Conservation (phyloP, 2,113 vertebrate genomes). For the Mastomys coucha region DNA sequence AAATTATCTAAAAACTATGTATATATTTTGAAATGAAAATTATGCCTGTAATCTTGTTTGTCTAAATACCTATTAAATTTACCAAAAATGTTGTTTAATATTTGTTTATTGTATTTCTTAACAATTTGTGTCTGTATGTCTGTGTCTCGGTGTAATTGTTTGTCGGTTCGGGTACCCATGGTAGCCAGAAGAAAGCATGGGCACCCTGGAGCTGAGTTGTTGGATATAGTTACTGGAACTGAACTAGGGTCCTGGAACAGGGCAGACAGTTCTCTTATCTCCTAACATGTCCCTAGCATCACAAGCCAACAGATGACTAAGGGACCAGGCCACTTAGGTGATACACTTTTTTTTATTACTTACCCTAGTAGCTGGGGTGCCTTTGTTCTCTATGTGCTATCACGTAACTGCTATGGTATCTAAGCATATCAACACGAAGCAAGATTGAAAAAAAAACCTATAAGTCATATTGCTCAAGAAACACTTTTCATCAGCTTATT, state of each 20-base stretch:
- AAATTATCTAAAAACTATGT: background rate
- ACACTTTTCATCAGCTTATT: conserved; percentile 85
- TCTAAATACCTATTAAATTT: background rate
- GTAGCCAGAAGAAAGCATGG: background rate
- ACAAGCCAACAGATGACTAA: background rate
- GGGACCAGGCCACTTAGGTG: background rate
- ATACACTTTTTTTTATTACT: background rate
- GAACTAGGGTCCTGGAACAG: background rate
- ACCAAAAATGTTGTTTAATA: background rate
- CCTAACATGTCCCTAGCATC: background rate
- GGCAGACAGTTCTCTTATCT: background rate
- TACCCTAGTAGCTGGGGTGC: background rate
- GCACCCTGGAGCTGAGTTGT: background rate
- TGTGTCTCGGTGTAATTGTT: background rate
- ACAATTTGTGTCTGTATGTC: no score
- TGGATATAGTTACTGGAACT: background rate
- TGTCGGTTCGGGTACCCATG: no score
- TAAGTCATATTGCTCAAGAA: conserved; percentile 87
- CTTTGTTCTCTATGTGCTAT: background rate
- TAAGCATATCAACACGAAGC: background rate
- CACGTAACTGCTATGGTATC: background rate
- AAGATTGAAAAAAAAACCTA: background rate
- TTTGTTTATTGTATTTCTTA: background rate
- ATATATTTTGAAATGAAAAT: background rate
- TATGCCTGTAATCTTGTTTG: background rate